Percentiles rank a stretch among this genome's conserved stretches.
These are phyloP conservation scores for Cochlearius cochlearius DNA, from an alignment of 2,113 vertebrate genomes.

Conservation along the genomic window DNA sequence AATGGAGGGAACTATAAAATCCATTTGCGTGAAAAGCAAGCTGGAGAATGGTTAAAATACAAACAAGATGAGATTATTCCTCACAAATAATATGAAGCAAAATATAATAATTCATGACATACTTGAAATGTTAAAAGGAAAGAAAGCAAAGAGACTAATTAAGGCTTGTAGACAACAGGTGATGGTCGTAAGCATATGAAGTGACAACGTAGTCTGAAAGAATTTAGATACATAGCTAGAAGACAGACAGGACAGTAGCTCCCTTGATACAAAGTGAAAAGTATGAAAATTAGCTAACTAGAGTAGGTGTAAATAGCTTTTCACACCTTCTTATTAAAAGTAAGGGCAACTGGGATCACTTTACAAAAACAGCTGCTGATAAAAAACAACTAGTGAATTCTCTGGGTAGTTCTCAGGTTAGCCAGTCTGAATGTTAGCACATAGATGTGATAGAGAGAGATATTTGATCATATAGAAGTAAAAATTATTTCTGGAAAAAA, in stretches of 20 bases:
- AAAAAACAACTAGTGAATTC: neutral
- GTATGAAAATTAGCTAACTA: neutral
- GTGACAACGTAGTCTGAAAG: neutral
- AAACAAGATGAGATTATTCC: neutral
- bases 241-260: neutral
- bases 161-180: neutral
- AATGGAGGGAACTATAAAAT: neutral
- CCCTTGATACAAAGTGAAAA: neutral
- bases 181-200: neutral
- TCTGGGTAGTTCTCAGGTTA: neutral
- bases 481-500: neutral
- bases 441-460: neutral
- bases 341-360: neutral
- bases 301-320: neutral
- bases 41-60: neutral
- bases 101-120: neutral
- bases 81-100: neutral
- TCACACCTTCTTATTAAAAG: neutral
- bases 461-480: neutral
- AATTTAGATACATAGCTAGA: neutral
- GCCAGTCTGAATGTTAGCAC: neutral
- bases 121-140: neutral
- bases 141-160: neutral
- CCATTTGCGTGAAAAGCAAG: neutral
- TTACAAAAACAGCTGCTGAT: neutral